Base-by-base conservation (phyloP, 2,113 vertebrate species). In the Petaurus breviceps region DNA sequence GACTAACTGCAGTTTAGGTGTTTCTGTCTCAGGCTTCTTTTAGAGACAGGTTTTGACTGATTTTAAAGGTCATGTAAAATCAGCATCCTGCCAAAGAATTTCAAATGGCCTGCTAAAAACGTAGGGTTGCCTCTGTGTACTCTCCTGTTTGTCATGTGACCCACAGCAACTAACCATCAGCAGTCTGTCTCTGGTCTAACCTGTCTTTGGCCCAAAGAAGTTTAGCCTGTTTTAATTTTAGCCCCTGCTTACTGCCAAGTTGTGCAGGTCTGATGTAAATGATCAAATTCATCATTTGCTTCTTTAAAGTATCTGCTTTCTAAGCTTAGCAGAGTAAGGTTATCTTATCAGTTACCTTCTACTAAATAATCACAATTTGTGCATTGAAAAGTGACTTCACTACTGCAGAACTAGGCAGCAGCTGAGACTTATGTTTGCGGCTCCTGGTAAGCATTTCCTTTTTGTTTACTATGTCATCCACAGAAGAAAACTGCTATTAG, bases 231-330 rank as follows among this genome's bases (percentile, higher is more conserved):
- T 51, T 51, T 51, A 51, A 51, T 51, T 51, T 51, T 51, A 10
- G 51, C 51, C 51, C 51, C 51, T 51, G 11, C 51, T 11, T 51
- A 51, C 51, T 10, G 51, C 9, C 51, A 51, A 11, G 9, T 51
- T 51, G 51, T 51, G 51, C 11, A 51, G 51, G 51, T 51, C 51
- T 51, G 51, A 51, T 51, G 51, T 51, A 94, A 61, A 49, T 90
- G 95, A 46, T 51, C 89, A 19, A 84, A 89, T 91, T 92, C 55
- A 89, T 94, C 37, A 31, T 49, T 95, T 94, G 24, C 91, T 47
- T 92, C 51, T 90, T 31, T 94, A 43, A 84, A 43, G 50, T 95
- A 31, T n/a, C 49, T 90, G 57, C 57, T 37, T 93, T 54, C 93
- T 68, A 49, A 16, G 8, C 95, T 92, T 94, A 68, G 52, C 91